Percentiles rank a stretch among this genome's conserved stretches.
Evolutionary conservation across 2,888 invertebrate genomes (phyloP).

Genomic region (Phyllotreta striolata): DNA sequence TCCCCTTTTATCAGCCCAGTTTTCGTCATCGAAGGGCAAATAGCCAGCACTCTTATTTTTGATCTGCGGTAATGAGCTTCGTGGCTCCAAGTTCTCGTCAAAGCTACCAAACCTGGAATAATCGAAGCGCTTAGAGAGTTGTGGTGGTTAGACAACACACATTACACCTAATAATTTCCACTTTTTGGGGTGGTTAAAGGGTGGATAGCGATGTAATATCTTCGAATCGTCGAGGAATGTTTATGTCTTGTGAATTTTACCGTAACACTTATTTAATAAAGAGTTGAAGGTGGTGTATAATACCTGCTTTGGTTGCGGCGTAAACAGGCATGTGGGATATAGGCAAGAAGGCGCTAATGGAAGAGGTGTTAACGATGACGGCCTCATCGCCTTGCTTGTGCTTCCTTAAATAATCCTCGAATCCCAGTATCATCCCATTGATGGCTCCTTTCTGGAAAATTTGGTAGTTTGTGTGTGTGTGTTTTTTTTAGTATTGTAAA

Average conservation of each 20-base stretch:
- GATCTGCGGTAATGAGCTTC: conserved; percentile 53
- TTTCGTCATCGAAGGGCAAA: conserved; percentile 64
- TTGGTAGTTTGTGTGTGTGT: too few relatives aligned
- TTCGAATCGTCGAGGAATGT: too few relatives aligned
- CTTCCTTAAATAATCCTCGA: conserved; percentile 41
- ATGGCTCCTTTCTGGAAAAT: conserved; percentile 49
- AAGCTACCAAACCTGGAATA: conserved; percentile 17
- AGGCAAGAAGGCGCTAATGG: conserved; percentile 31
- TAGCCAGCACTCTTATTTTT: conserved; percentile 63
- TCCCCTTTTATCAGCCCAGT: conserved; percentile 45
- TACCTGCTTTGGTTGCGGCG: conserved; percentile 9
- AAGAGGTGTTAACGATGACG: conserved; percentile 38
- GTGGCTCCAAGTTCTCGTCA: conserved; percentile 38
- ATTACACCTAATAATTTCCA: not conserved
- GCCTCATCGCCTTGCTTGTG: conserved; percentile 40
- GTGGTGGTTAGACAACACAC: too few relatives aligned
- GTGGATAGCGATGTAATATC: too few relatives aligned
- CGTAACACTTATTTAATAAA: too few relatives aligned
- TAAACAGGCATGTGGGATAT: not conserved
- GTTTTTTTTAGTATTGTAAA: not conserved
- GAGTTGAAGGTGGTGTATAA: too few relatives aligned
- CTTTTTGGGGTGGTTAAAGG: conserved; percentile 18
- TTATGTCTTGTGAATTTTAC: too few relatives aligned
- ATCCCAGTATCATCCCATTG: conserved; percentile 40
- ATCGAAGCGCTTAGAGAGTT: not conserved